Conservation (phyloP, 2,888 invertebrate species). For the Andrena hattorfiana region DNA sequence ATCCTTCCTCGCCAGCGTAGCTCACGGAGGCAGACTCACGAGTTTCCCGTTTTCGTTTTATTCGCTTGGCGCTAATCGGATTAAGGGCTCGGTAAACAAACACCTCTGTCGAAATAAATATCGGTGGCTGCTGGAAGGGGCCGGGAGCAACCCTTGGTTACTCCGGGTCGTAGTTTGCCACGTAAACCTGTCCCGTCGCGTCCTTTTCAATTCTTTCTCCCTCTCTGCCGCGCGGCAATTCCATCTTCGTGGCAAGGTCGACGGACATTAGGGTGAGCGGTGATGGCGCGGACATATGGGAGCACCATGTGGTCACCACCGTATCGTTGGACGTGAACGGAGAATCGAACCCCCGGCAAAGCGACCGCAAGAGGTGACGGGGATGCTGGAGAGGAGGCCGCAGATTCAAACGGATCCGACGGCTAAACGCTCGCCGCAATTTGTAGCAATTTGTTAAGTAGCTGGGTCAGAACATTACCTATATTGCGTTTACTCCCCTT, state of each 20-base stretch:
- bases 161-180: conserved; percentile 6
- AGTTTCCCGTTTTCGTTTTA: neutral
- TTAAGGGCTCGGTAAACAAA: conserved; percentile 71
- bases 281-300: conserved; percentile 82
- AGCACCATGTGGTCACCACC: conserved; percentile 83
- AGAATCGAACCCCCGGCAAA: conserved; percentile 63
- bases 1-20: neutral
- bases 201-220: conserved; percentile 35
- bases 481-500: conserved; percentile 81
- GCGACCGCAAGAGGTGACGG: conserved; percentile 44
- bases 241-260: conserved; percentile 51
- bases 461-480: conserved; percentile 83
- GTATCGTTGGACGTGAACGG: conserved; percentile 67
- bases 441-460: conserved; percentile 85
- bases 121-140: conserved; percentile 16
- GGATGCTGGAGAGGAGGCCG: conserved; percentile 41
- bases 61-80: conserved; percentile 67
- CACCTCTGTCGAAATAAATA: conserved; percentile 36
- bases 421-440: conserved; percentile 83
- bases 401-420: conserved; percentile 61
- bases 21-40: neutral
- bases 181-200: conserved; percentile 38
- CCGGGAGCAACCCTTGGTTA: neutral
- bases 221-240: conserved; percentile 39
- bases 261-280: conserved; percentile 37